phyloP scores from a whole-genome alignment of 1,140 invertebrate species.

The Drosophila ohnishii region DNA sequence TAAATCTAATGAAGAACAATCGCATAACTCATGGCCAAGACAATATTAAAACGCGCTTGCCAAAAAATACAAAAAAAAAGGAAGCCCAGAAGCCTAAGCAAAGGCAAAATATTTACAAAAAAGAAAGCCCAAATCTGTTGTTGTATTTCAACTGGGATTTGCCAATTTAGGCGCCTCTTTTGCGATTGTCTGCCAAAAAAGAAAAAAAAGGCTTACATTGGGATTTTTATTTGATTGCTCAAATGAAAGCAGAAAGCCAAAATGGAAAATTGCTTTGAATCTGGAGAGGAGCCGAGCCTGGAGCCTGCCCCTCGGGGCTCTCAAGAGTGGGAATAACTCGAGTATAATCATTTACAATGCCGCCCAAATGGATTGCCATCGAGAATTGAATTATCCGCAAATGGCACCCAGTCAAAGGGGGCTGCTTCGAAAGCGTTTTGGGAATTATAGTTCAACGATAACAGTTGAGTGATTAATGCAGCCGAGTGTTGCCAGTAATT shows the following conservation, averaged over 20 bases:
- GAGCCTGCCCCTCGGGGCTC: slow-evolving; percentile 12
- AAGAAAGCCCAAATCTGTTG: slow-evolving; percentile 25
- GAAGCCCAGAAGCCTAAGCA: slow-evolving; percentile 33
- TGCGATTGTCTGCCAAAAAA: slow-evolving; percentile 73
- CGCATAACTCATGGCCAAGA: slow-evolving; percentile 31
- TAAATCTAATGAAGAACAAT: slow-evolving; percentile 49
- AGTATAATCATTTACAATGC: slow-evolving; percentile 75
- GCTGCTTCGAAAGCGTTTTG: slow-evolving; percentile 2
- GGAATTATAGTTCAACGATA: slow-evolving; percentile 27
- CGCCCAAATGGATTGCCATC: slow-evolving; percentile 71
- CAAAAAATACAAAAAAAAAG: slow-evolving; percentile 59
- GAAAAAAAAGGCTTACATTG: slow-evolving; percentile 70
- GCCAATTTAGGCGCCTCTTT: slow-evolving; percentile 68
- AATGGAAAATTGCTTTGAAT: slow-evolving; percentile 46
- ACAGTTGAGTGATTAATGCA: slow-evolving; percentile 39
- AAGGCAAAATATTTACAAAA: slow-evolving; percentile 38
- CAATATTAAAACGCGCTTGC: slow-evolving; percentile 58
- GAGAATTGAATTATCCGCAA: slow-evolving; percentile 64
- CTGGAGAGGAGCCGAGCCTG: background rate
- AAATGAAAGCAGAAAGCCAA: slow-evolving; percentile 64
- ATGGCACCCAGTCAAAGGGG: slow-evolving; percentile 47
- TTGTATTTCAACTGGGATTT: slow-evolving; percentile 53
- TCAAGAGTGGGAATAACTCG: slow-evolving; percentile 36
- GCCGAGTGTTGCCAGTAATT: slow-evolving; percentile 3
- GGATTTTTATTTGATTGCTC: slow-evolving; percentile 78